Percentiles rank a stretch among this genome's conserved stretches.
phyloP scores from a whole-genome alignment of 2,113 vertebrate species.

The Seriola rivoliana region DNA sequence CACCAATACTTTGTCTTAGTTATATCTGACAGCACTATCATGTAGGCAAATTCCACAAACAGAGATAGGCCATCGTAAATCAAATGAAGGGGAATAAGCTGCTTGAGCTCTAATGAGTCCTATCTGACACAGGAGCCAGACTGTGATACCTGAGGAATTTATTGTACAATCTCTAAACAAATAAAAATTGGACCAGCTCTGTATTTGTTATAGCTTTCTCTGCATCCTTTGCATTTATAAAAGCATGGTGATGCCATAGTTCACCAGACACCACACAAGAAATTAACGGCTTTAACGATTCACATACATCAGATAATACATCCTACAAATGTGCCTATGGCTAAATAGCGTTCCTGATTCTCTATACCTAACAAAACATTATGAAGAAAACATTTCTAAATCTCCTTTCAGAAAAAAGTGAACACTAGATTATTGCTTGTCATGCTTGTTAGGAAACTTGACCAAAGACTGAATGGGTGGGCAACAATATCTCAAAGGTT shows the following conservation, averaged over 20 bases:
- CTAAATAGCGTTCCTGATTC: neutral
- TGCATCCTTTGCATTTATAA: too few relatives aligned
- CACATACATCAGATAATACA: neutral
- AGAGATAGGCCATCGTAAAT: slow-evolving; percentile 67
- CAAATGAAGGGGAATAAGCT: slow-evolving; percentile 52
- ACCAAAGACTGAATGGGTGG: too few relatives aligned
- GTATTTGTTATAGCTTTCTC: neutral
- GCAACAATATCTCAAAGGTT: neutral
- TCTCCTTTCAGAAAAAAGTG: neutral
- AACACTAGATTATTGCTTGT: neutral
- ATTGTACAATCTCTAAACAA: neutral
- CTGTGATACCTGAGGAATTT: slow-evolving; percentile 26
- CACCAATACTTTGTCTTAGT: slow-evolving; percentile 70
- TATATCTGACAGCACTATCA: slow-evolving; percentile 74
- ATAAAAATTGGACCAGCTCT: neutral
- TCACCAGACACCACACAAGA: neutral
- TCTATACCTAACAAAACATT: neutral
- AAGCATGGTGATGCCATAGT: neutral
- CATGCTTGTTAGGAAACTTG: too few relatives aligned
- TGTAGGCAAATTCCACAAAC: slow-evolving; percentile 75
- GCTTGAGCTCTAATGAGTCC: slow-evolving; percentile 60
- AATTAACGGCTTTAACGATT: neutral
- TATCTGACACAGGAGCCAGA: neutral
- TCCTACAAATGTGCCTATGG: neutral
- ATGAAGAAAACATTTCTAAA: neutral